Conservation (phyloP, 2,797 vertebrate species). For the Channa striata region DNA sequence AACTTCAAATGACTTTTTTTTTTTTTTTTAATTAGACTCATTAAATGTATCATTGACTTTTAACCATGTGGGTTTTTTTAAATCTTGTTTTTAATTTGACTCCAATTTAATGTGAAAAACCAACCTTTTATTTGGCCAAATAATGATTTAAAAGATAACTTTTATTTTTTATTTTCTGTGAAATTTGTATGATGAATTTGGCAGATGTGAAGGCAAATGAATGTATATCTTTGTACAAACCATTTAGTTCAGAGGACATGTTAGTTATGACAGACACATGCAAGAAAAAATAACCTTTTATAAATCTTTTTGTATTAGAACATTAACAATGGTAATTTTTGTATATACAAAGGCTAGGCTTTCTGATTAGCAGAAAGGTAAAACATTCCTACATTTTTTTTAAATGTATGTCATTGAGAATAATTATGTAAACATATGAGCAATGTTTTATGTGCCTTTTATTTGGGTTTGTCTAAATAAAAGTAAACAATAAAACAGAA, state of each 20-base stretch:
- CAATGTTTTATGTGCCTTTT: slow-evolving; percentile 98
- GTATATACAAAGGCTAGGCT: slow-evolving; percentile 97
- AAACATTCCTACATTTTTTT: slow-evolving; percentile 99
- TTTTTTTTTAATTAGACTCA: slow-evolving; percentile 32
- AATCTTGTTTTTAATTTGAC: slow-evolving; percentile 50
- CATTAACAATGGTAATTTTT: slow-evolving; percentile 99
- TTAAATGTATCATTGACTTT: slow-evolving; percentile 48
- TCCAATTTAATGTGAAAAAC: slow-evolving; percentile 70
- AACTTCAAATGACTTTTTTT: slow-evolving; percentile 40
- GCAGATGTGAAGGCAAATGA: slow-evolving; percentile 86
- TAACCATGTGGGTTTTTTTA: slow-evolving; percentile 29
- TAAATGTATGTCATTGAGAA: slow-evolving; percentile 97
- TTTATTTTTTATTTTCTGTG: slow-evolving; percentile 61
- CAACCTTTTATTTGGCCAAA: slow-evolving; percentile 68
- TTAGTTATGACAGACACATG: slow-evolving; percentile 94
- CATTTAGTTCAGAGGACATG: slow-evolving; percentile 91
- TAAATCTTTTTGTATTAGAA: slow-evolving; percentile 99
- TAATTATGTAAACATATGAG: slow-evolving; percentile 97
- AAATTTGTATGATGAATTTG: slow-evolving; percentile 78
- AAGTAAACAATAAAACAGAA: slow-evolving; percentile 88
- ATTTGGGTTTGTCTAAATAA: slow-evolving; percentile 99
- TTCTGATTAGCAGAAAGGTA: slow-evolving; percentile 98
- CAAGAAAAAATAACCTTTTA: slow-evolving; percentile 91
- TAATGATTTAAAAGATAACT: slow-evolving; percentile 59
- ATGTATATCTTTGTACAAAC: slow-evolving; percentile 95